Evolutionary conservation across 2,888 invertebrate species (phyloP), one percentile per base, ranked within the genome.

Genomic region (Hydrotaea cyrtoneurina): DNA sequence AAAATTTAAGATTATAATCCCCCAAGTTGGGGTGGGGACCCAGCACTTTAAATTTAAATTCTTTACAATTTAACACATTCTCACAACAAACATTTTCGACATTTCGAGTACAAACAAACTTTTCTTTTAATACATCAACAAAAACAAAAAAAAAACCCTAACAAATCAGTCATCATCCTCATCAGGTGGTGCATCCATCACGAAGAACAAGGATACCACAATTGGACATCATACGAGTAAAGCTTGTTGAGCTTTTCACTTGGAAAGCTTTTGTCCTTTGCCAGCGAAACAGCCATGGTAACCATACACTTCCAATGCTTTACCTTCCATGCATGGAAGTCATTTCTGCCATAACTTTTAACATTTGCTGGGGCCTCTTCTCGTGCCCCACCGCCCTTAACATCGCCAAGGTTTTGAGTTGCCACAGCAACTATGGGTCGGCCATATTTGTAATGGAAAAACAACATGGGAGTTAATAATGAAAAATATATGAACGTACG

Each of bases 401-500:
- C 15, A 17, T 36, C 64, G 1, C 64, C 26, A 11, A 19, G 69
- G 21, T 17, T 26, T 15, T 5, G 21, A 15, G 69, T 69, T 69
- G 46, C 69, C 46, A 69, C 69, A 21, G 39, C 69, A 69, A 69
- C 69, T 13, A 62, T 26, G 31, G 2, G 46, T 46, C 69, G 69
- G 69, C 69, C 69, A 69, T 69, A 23, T 69, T 69, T 39, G 39
- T 11, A 19, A 43, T 69, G 69, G 69, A 69, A 69, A 46, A 69
- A 46, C 69, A 69, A 69, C 19, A 69, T 69, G 69, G 69, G 69
- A 69, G 69, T 69, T 69, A 69, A 69, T 69, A 69, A 69, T 46
- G 69, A 69, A 46, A 43, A 43, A 17, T 46, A 43, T 15, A 46
- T 69, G 31, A 17, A 17, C 43, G 39, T 2, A 7, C 17, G n/a